phyloP scores from a whole-genome alignment of 2,888 invertebrate species.

The Neria commutata region DNA sequence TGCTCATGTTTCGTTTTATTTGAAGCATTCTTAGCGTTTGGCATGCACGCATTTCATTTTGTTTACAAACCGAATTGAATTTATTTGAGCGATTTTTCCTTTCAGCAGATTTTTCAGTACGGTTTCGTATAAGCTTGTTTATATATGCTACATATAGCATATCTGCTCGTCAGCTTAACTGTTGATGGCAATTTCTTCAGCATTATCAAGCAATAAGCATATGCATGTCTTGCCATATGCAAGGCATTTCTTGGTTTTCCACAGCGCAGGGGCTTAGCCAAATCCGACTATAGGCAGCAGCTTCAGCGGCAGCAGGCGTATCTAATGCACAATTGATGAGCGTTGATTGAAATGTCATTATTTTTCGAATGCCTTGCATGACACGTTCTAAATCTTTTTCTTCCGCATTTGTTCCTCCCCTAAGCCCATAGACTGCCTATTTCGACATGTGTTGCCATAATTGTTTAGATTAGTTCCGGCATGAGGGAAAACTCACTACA shows the following conservation, averaged over 20 bases:
- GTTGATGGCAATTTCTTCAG: too few relatives aligned
- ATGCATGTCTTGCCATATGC: neutral
- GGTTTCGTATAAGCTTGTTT: too few relatives aligned
- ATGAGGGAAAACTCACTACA: too few relatives aligned
- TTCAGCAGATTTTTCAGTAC: too few relatives aligned
- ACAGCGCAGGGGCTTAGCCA: neutral
- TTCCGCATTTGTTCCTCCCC: neutral
- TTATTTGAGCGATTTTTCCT: neutral
- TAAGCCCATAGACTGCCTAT: neutral
- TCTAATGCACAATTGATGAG: neutral
- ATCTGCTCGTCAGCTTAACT: too few relatives aligned
- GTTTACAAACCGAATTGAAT: neutral
- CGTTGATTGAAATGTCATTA: neutral
- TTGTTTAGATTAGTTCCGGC: neutral
- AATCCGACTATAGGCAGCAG: neutral
- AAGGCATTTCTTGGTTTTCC: neutral
- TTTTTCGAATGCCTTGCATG: conserved; percentile 1
- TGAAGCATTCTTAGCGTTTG: neutral
- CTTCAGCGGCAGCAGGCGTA: neutral
- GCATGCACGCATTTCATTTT: neutral
- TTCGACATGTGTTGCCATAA: neutral
- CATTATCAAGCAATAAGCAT: too few relatives aligned
- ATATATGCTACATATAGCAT: too few relatives aligned
- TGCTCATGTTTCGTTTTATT: too few relatives aligned
- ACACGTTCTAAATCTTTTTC: too few relatives aligned